phyloP scores from a whole-genome alignment of 2,113 vertebrate species.

The Eurystomus gularis region DNA sequence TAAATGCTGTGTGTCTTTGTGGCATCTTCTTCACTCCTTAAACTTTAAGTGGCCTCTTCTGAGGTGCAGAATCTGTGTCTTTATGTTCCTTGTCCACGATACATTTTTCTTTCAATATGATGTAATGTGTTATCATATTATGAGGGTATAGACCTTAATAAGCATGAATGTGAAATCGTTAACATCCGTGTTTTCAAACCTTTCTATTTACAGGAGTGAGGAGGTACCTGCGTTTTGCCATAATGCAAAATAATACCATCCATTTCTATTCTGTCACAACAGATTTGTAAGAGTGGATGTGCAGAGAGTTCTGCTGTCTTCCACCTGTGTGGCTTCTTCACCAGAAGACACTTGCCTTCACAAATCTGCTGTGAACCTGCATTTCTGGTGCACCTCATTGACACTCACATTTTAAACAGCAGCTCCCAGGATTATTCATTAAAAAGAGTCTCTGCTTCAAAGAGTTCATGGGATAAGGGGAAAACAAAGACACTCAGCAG shows the following conservation, averaged over 20 bases:
- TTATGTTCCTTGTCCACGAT: not conserved
- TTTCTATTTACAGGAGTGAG: not conserved
- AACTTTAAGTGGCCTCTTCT: not conserved
- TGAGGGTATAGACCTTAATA: not conserved
- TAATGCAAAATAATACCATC: not conserved
- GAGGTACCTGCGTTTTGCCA: not conserved
- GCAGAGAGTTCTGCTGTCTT: not conserved
- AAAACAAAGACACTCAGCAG: not conserved
- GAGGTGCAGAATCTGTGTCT: not conserved
- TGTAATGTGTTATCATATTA: not conserved
- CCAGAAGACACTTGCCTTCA: not conserved
- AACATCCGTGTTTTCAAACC: accelerated
- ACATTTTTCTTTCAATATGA: not conserved
- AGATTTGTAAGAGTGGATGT: not conserved
- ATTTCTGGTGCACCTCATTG: not conserved
- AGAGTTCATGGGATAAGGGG: not conserved
- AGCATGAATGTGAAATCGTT: not conserved
- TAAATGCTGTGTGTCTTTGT: slow-evolving; percentile 32
- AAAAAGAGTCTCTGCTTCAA: not conserved
- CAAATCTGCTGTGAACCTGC: not conserved
- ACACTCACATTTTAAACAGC: not conserved
- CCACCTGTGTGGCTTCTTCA: not conserved
- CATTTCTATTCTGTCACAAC: not conserved
- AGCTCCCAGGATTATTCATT: not conserved
- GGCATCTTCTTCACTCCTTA: slow-evolving; percentile 41